These are phyloP conservation scores for Australoheros facetus DNA, from an alignment of 2,797 vertebrate species.

Conservation along the genomic window DNA sequence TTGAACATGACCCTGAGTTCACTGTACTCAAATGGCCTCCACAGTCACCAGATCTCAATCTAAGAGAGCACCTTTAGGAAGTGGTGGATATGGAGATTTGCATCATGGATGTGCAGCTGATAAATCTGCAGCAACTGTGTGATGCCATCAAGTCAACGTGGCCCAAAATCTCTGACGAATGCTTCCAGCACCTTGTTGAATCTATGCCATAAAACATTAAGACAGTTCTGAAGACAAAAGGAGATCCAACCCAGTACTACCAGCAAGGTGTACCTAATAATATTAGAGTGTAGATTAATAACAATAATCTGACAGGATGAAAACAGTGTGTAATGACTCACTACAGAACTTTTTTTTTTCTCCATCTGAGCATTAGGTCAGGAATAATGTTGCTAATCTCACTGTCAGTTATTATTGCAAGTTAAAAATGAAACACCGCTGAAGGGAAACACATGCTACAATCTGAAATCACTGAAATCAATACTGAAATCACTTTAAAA, in stretches of 20 bases:
- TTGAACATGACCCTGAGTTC: background rate
- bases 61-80: background rate
- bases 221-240: background rate
- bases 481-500: no score
- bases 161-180: background rate
- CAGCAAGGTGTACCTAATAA: background rate
- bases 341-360: background rate
- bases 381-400: background rate
- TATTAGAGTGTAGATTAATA: background rate
- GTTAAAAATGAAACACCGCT: background rate
- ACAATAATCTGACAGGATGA: background rate
- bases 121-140: conserved; percentile 52
- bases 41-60: background rate
- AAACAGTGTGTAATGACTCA: background rate
- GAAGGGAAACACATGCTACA: background rate
- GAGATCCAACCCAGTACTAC: background rate
- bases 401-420: background rate
- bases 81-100: background rate
- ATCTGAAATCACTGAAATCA: no score
- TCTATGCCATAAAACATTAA: background rate
- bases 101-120: conserved; percentile 61
- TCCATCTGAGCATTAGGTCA: background rate
- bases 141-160: conserved; percentile 1
- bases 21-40: background rate
- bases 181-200: background rate